Evolutionary conservation across 23 tunicate species (phyloP).

Genomic region (Halocynthia aurantium): DNA sequence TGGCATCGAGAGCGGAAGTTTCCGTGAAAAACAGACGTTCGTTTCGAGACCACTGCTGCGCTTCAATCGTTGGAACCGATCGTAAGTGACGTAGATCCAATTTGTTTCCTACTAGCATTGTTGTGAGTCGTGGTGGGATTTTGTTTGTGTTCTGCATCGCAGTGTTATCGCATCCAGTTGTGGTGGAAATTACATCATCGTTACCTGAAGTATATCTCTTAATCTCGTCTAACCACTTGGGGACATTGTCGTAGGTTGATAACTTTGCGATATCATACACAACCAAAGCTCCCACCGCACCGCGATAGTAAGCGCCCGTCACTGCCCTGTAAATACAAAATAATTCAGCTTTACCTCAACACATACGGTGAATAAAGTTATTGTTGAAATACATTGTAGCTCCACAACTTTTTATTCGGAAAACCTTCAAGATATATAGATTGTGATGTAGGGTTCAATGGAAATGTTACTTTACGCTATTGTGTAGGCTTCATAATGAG

Average conservation of each 20-base stretch:
- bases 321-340: slow-evolving; percentile 19
- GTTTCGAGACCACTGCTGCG: slow-evolving; percentile 28
- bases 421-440: too few relatives aligned
- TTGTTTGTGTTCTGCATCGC: background rate
- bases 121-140: background rate
- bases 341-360: background rate
- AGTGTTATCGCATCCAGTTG: background rate
- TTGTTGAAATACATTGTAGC: too few relatives aligned
- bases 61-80: slow-evolving; percentile 40
- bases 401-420: too few relatives aligned
- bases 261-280: slow-evolving; percentile 96
- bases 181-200: background rate
- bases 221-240: slow-evolving; percentile 80
- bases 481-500: too few relatives aligned
- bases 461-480: too few relatives aligned
- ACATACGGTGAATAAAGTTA: too few relatives aligned
- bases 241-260: slow-evolving; percentile 86
- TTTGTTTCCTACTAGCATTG: slow-evolving; percentile 84
- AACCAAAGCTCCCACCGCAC: slow-evolving; percentile 92
- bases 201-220: background rate
- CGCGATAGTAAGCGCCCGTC: slow-evolving; percentile 77
- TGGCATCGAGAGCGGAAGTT: slow-evolving; percentile 65
- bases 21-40: slow-evolving; percentile 49
- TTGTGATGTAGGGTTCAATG: too few relatives aligned
- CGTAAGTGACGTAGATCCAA: slow-evolving; percentile 61